A percentile compares a stretch with the other conserved stretches of the same genome.
Conservation (phyloP, 2,797 vertebrate genomes). For the Miichthys miiuy region DNA sequence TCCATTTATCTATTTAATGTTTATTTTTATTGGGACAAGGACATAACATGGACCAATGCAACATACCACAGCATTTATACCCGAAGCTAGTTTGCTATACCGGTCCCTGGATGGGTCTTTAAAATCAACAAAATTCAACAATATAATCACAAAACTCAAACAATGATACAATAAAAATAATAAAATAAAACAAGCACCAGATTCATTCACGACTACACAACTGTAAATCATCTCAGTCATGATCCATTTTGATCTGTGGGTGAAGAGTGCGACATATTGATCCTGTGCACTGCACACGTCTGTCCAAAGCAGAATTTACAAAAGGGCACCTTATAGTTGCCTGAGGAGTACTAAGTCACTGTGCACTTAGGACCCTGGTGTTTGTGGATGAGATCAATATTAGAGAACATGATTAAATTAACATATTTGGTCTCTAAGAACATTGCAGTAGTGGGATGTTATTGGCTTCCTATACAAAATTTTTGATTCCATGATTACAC, state of each 20-base stretch:
- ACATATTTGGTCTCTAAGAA: slow-evolving; percentile 18
- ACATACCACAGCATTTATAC: not conserved
- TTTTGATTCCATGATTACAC: slow-evolving; percentile 2
- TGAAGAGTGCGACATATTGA: not conserved
- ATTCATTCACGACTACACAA: not conserved
- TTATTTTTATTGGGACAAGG: not conserved
- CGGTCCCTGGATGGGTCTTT: not conserved
- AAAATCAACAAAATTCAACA: not conserved
- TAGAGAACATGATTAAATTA: not conserved
- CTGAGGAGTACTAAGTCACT: not conserved
- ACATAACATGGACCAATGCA: not conserved
- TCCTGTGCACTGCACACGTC: not conserved
- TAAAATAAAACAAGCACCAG: slow-evolving; percentile 6
- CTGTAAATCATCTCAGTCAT: not conserved
- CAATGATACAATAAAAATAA: not conserved
- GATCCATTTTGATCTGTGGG: not conserved
- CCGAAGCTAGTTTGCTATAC: not conserved
- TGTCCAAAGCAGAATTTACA: not conserved
- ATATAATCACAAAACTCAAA: not conserved
- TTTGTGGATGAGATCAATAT: not conserved
- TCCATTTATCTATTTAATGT: not conserved
- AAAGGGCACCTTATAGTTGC: not conserved
- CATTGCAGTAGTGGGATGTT: not conserved
- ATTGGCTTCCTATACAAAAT: not conserved
- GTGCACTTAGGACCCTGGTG: not conserved